Conservation (phyloP, 1,140 invertebrate genomes). For the Delia radicum region DNA sequence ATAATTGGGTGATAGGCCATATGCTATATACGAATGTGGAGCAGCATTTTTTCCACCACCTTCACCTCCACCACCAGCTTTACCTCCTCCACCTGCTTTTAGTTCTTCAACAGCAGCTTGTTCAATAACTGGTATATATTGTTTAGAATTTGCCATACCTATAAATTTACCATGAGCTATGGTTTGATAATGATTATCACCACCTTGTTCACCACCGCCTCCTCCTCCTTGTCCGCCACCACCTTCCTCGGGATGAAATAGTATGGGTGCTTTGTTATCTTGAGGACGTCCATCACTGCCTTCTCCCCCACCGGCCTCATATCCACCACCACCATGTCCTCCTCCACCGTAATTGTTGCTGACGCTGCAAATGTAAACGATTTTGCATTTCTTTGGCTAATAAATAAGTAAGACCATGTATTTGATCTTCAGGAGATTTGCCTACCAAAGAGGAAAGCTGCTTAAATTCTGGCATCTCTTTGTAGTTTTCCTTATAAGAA, state of each 20-base stretch:
- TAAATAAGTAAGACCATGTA: constrained; percentile 49
- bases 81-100: constrained; percentile 25
- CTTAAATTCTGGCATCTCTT: constrained; percentile 44
- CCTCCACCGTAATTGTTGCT: constrained; percentile 29
- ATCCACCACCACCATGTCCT: not conserved
- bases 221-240: not conserved
- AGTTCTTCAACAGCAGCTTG: constrained; percentile 35
- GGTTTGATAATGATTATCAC: not conserved
- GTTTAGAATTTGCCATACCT: constrained; percentile 36
- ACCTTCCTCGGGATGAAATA: constrained; percentile 37
- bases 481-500: constrained; percentile 43
- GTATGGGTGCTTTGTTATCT: constrained; percentile 46
- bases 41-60: constrained; percentile 30
- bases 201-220: not conserved
- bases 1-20: constrained; percentile 45
- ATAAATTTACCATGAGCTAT: constrained; percentile 31
- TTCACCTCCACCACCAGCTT: constrained; percentile 18
- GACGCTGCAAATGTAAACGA: constrained; percentile 43
- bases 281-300: constrained; percentile 33
- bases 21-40: constrained; percentile 43
- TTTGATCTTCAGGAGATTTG: constrained; percentile 52
- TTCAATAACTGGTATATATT: constrained; percentile 51
- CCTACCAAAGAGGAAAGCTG: constrained; percentile 48
- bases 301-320: not conserved
- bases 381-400: constrained; percentile 53